phyloP scores from a whole-genome alignment of 2,888 invertebrate genomes.

The Hemaris fuciformis region DNA sequence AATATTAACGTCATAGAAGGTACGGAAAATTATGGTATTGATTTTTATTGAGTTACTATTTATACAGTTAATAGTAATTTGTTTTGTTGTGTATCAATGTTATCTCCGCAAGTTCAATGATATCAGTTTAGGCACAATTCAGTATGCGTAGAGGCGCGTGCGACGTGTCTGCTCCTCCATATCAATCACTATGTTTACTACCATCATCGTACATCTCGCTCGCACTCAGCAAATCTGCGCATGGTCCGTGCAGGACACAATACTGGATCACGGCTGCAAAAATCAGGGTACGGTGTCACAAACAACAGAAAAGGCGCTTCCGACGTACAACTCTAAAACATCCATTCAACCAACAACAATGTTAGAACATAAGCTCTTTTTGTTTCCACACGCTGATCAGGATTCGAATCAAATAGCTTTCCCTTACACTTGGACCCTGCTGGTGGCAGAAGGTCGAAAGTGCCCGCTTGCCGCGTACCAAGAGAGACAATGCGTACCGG shows the following conservation, averaged over 20 bases:
- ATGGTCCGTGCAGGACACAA: constrained; percentile 43
- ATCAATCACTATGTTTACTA: constrained; percentile 59
- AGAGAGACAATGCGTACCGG: constrained; percentile 75
- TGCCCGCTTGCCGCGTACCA: constrained; percentile 52
- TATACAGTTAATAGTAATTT: background rate
- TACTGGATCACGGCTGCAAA: constrained; percentile 58
- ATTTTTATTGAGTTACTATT: background rate
- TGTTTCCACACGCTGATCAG: constrained; percentile 42
- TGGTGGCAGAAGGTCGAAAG: constrained; percentile 63
- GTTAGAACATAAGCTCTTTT: constrained; percentile 62
- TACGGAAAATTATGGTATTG: background rate
- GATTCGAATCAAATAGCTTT: constrained; percentile 79
- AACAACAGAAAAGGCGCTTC: constrained; percentile 76
- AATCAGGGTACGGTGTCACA: constrained; percentile 79
- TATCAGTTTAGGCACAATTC: constrained; percentile 57
- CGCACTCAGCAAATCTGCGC: constrained; percentile 29
- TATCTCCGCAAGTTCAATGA: constrained; percentile 76
- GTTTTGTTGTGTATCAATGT: constrained; percentile 27
- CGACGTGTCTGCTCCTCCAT: constrained; percentile 62
- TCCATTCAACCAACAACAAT: constrained; percentile 34
- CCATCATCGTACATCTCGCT: constrained; percentile 43
- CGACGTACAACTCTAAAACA: constrained; percentile 53
- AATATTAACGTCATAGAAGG: too few species aligned
- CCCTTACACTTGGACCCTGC: constrained; percentile 66
- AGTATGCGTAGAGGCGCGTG: constrained; percentile 63